These are phyloP conservation scores for Anarsia innoxiella DNA, from an alignment of 2,888 invertebrate species.

Conservation along the genomic window DNA sequence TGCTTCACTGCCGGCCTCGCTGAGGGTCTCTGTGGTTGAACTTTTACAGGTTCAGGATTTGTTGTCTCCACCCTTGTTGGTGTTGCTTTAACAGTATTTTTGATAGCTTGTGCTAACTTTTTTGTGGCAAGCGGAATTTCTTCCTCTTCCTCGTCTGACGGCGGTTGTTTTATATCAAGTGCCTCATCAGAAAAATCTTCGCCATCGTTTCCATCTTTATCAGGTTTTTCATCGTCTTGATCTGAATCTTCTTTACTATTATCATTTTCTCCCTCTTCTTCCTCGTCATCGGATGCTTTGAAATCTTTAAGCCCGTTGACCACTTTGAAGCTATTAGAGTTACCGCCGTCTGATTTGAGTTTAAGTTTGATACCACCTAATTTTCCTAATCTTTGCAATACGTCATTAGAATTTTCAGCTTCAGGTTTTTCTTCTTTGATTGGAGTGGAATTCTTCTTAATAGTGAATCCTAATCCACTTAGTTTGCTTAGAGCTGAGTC, in stretches of 20 bases:
- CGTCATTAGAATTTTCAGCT: slow-evolving; percentile 32
- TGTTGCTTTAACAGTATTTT: slow-evolving; percentile 25
- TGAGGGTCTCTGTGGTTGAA: slow-evolving; percentile 27
- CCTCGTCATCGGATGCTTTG: slow-evolving; percentile 60
- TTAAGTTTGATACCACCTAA: slow-evolving; percentile 67
- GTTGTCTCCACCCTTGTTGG: slow-evolving; percentile 23
- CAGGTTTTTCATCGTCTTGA: slow-evolving; percentile 26
- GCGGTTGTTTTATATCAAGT: slow-evolving; percentile 22
- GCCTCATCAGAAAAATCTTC: slow-evolving; percentile 31
- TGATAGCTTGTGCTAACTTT: slow-evolving; percentile 22
- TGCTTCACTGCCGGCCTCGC: slow-evolving; percentile 56
- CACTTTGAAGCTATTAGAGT: slow-evolving; percentile 57
- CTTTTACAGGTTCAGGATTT: slow-evolving; percentile 28
- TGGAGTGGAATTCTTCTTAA: slow-evolving; percentile 54
- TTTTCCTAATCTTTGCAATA: slow-evolving; percentile 56
- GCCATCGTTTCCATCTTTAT: slow-evolving; percentile 36
- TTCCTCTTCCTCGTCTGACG: slow-evolving; percentile 37
- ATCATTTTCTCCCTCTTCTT: slow-evolving; percentile 45
- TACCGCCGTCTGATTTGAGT: slow-evolving; percentile 59
- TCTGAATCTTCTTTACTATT: slow-evolving; percentile 37
- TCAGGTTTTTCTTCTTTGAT: slow-evolving; percentile 51
- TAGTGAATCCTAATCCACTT: slow-evolving; percentile 62
- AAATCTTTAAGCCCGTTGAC: slow-evolving; percentile 64
- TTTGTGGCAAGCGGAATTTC: slow-evolving; percentile 19
- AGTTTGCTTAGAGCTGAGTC: slow-evolving; percentile 55